Base-by-base conservation (phyloP, 64 coral and sea anemone species). In the Montipora cactus region DNA sequence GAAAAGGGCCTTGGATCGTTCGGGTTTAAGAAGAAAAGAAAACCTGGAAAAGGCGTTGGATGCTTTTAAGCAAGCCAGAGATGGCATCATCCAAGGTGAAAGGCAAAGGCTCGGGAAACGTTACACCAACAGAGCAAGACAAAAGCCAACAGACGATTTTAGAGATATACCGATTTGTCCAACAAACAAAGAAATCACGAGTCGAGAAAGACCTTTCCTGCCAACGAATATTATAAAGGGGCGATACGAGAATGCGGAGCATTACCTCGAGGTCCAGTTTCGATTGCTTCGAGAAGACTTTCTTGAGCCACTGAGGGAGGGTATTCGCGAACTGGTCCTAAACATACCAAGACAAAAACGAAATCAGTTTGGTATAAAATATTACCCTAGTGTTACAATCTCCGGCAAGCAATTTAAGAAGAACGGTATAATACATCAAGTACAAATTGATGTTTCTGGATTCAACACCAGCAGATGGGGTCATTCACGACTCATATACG, bases 191-290 rank as follows among this genome's bases (percentile, higher is more conserved):
- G 95, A 96, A 79, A 57, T 96, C 7, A 77, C 87, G 72, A 61
- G 86, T 59, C 59, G 66, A 49, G 90, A 93, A 74, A 74, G 81
- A 28, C 90, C 90, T 51, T 93, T 85, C 77, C 44, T 96, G 57
- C 79, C 90, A 4, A 77, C 85, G 57, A 96, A 96, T 73, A 92
- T 96, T 46, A 78, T 67, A 19, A 57, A 93, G 47, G 95, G 95
- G 7, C 92, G 80, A 21, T 96, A 93, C 21, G 79, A 96, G 49
- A 77, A 75, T 5, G 78, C 71, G 14, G 95, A 96, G 16, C 90
- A 93, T 68, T 96, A 96, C 53, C 95, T 96, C 8, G 95, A 96
- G 75, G 87, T 96, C 8, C 95, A 96, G 51, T 96, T 96, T 67
- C 90, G 95, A 19, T 75, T 96, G 19, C 88, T 93, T 69, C 81